Base-by-base conservation (phyloP, 92 coral and sea anemone species). In the Porites lobata region DNA sequence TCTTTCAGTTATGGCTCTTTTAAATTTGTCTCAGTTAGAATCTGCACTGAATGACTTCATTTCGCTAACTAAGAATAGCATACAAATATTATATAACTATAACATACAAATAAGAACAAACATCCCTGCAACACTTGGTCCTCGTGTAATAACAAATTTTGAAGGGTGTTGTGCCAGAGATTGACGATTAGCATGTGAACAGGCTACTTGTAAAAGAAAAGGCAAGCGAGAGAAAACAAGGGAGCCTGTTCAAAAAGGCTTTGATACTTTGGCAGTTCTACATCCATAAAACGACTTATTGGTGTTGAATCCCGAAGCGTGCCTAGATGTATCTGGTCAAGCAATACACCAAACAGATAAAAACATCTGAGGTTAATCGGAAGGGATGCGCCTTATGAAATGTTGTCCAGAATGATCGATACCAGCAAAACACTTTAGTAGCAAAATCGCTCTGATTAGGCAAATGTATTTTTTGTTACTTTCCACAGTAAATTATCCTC, bases 361-460 rank as follows among this genome's bases (percentile, higher is more conserved):
- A 24, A 24, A 24, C 26, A 24, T 24, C 26, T 24, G 26, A 24
- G 26, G 26, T 24, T 1, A 24, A 24, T 65, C 69, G 15, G 69
- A 65, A 17, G 69, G 15, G 7, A 65, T 9, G 8, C n/a, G 21
- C 26, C 26, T 24, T 1, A 24, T 24, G 26, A 24, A 24, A 24
- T 24, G 26, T 24, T 24, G 26, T 24, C 26, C 26, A 24, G 26
- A 24, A 24, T 24, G 69, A 65, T 14, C 21, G 69, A 65, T 65
- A n/a, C 69, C 69, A 65, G 69, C 18, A 65, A 65, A 65, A 65
- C 69, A 65, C 69, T 65, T 65, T n/a, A 1, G 69, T 13, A 65
- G 69, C 69, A 65, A 65, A 65, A 65, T 65, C 69, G 69, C 69
- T 65, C 69, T 65, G 69, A 65, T 65, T 65, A 65, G 69, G 69